Evolutionary conservation across 2,797 vertebrate species (phyloP).

Genomic region (Anabas testudineus): DNA sequence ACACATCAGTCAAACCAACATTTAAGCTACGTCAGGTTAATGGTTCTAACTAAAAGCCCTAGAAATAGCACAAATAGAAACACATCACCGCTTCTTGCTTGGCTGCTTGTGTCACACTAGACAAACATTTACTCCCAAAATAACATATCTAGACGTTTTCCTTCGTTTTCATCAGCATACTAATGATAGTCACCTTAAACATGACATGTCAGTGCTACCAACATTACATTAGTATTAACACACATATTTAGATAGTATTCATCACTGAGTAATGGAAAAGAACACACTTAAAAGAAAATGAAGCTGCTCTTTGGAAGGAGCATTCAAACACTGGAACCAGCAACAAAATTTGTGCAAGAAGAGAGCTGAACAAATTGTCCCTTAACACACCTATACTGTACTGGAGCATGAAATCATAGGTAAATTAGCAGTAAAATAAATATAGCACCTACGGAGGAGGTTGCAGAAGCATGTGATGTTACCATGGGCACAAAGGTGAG

Average conservation of each 20-base stretch:
- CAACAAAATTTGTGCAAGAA: not conserved
- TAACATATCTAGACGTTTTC: not conserved
- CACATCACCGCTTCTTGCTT: conserved; percentile 6
- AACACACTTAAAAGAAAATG: no score
- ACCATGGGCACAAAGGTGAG: no score
- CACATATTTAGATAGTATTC: conserved; percentile 26
- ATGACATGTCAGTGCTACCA: conserved; percentile 14
- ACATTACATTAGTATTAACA: conserved; percentile 36
- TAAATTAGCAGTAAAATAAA: no score
- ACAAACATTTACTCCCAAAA: no score
- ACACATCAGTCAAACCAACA: not conserved
- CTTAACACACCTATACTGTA: no score
- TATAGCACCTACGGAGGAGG: no score
- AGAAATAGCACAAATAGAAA: conserved; percentile 40
- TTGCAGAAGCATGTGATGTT: no score
- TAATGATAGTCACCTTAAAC: conserved; percentile 42
- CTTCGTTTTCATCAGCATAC: conserved; percentile 28
- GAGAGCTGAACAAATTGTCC: not conserved
- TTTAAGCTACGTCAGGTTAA: conserved; percentile 9
- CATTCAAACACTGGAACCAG: not conserved
- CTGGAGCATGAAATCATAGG: no score
- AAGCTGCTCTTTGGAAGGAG: not conserved
- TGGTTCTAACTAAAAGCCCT: conserved; percentile 23
- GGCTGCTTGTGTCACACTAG: conserved; percentile 9
- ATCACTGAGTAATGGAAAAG: conserved; percentile 4